Percentiles rank a stretch among this genome's conserved stretches.
Evolutionary conservation across 2,888 invertebrate species (phyloP).

Genomic region (Trichopria drosophilae): DNA sequence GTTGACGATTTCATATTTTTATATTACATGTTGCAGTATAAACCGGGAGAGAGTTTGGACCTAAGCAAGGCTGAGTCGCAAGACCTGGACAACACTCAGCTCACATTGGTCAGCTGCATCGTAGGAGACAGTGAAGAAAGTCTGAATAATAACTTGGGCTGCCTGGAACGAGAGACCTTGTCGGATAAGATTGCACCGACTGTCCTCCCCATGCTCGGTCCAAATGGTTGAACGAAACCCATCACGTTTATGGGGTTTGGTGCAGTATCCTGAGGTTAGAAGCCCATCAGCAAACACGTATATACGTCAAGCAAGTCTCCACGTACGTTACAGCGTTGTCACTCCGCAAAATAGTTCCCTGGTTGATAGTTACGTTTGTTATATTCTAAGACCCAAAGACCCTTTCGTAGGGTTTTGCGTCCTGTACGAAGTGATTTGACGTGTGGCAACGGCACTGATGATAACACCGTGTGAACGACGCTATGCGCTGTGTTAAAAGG

Average conservation of each 20-base stretch:
- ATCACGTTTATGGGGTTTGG: neutral
- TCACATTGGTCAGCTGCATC: constrained; percentile 51
- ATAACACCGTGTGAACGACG: too few relatives aligned
- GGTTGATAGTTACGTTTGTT: too few relatives aligned
- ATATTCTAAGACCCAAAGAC: too few relatives aligned
- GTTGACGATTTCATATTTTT: neutral
- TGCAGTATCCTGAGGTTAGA: constrained; percentile 24
- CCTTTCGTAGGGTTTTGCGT: too few relatives aligned
- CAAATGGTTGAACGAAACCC: constrained; percentile 51
- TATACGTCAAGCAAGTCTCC: too few relatives aligned
- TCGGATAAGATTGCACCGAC: constrained; percentile 44
- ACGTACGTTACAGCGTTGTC: too few relatives aligned
- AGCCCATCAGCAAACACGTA: too few relatives aligned
- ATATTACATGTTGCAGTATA: constrained; percentile 39
- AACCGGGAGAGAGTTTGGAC: constrained; percentile 39
- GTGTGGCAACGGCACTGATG: too few relatives aligned
- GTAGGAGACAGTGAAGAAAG: constrained; percentile 49
- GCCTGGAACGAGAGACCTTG: constrained; percentile 38
- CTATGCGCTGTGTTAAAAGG: too few relatives aligned
- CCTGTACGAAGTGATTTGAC: too few relatives aligned
- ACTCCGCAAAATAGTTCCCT: too few relatives aligned
- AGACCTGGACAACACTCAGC: constrained; percentile 49
- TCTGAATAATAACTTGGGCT: constrained; percentile 52
- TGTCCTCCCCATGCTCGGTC: constrained; percentile 49
- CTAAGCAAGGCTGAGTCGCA: constrained; percentile 33